Percentiles rank a stretch among this genome's conserved stretches.
Conservation (phyloP, 2,113 vertebrate genomes). For the Acrocephalus kingi region DNA sequence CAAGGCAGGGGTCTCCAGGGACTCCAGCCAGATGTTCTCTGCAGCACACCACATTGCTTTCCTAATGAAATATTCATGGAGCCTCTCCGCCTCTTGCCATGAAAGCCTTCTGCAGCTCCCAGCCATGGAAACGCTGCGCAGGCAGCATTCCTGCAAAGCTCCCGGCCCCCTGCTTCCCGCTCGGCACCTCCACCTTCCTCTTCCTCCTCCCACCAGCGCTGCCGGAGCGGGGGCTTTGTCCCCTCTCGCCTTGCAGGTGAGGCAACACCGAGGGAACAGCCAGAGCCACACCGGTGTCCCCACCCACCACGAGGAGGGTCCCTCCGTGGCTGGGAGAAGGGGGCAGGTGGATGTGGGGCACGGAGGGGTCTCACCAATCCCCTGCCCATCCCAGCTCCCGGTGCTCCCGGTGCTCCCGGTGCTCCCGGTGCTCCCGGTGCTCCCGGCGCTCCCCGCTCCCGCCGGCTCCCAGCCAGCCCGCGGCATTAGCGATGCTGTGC, state of each 20-base stretch:
- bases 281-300: background rate
- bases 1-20: conserved; percentile 68
- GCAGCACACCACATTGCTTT: conserved; percentile 60
- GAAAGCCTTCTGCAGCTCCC: conserved; percentile 54
- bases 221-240: fast-evolving
- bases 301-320: fast-evolving
- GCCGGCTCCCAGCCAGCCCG: background rate
- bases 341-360: fast-evolving
- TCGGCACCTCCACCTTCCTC: background rate
- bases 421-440: background rate
- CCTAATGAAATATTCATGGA: conserved; percentile 74
- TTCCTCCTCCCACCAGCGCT: background rate
- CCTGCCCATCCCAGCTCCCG: background rate
- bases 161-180: background rate
- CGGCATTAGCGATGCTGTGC: conserved; percentile 48
- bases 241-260: background rate
- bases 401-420: background rate
- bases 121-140: background rate
- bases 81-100: conserved; percentile 58
- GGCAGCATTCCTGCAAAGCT: conserved; percentile 40
- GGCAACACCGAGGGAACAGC: background rate
- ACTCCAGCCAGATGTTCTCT: conserved; percentile 75
- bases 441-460: background rate
- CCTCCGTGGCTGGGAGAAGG: fast-evolving
- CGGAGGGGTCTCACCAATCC: background rate